phyloP scores from a whole-genome alignment of 2,888 invertebrate genomes.

The Metallyticus violacea region DNA sequence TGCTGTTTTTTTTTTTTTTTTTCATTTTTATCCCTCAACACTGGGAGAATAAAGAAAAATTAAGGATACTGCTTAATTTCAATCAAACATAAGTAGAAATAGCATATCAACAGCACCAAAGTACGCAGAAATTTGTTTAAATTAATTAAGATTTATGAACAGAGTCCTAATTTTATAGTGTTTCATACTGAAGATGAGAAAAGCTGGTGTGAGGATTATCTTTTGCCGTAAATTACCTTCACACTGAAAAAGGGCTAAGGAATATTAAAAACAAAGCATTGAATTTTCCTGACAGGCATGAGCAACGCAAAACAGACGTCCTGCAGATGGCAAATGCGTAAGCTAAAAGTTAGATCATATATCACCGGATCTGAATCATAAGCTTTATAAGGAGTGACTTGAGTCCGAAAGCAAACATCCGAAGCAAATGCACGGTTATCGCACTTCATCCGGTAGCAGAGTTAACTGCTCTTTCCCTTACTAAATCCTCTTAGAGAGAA shows the following conservation, averaged over 20 bases:
- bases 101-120: no score
- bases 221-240: neutral
- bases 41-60: no score
- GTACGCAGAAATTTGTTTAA: no score
- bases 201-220: neutral
- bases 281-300: neutral
- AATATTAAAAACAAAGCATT: neutral
- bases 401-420: neutral
- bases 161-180: neutral
- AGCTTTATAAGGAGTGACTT: neutral
- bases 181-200: neutral
- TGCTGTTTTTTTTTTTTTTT: no score
- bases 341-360: neutral
- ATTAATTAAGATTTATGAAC: neutral
- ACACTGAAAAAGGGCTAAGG: neutral
- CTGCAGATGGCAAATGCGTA: neutral
- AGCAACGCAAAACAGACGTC: neutral
- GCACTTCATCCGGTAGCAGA: neutral
- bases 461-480: neutral
- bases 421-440: neutral
- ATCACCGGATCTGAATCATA: neutral
- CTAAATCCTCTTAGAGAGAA: neutral
- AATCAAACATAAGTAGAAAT: no score
- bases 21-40: no score
- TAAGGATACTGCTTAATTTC: no score